Conservation (phyloP, 1,140 invertebrate species). For the Leptinotarsa undecemlineata region DNA sequence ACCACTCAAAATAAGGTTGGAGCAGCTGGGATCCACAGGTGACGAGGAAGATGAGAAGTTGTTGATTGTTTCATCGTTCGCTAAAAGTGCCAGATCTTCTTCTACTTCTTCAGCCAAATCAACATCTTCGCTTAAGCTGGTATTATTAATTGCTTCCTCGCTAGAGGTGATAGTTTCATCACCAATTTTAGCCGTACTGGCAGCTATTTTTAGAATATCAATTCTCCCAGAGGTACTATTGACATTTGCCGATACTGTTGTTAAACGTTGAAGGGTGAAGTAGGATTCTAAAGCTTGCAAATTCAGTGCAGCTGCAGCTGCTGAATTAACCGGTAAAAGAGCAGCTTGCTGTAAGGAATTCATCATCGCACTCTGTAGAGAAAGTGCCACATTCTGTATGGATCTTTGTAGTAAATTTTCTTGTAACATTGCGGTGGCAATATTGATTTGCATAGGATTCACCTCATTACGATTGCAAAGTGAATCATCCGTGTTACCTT, state of each 20-base stretch:
- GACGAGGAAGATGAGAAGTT: constrained; percentile 57
- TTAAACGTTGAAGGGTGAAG: constrained; percentile 75
- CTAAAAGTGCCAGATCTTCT: constrained; percentile 63
- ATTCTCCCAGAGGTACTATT: constrained; percentile 50
- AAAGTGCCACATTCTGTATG: constrained; percentile 71
- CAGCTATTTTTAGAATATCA: constrained; percentile 63
- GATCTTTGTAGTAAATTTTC: constrained; percentile 62
- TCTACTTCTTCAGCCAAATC: constrained; percentile 66
- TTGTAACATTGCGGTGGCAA: constrained; percentile 56
- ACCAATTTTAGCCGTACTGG: constrained; percentile 61
- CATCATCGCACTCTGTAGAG: constrained; percentile 76
- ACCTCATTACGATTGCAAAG: background rate
- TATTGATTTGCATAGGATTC: constrained; percentile 35
- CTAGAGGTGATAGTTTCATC: constrained; percentile 60
- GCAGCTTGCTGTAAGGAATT: constrained; percentile 75
- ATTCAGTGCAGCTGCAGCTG: constrained; percentile 77
- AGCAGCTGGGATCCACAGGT: constrained; percentile 62
- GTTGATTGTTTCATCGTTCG: constrained; percentile 61
- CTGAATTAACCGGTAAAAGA: constrained; percentile 73
- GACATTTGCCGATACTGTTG: constrained; percentile 48
- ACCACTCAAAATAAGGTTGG: constrained; percentile 64
- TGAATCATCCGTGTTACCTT: constrained; percentile 7
- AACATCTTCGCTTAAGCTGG: constrained; percentile 61
- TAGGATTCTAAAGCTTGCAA: constrained; percentile 82
- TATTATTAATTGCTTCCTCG: constrained; percentile 55